Evolutionary conservation across 1,140 invertebrate genomes (phyloP).

Genomic region (Temnothorax curvispinosus): DNA sequence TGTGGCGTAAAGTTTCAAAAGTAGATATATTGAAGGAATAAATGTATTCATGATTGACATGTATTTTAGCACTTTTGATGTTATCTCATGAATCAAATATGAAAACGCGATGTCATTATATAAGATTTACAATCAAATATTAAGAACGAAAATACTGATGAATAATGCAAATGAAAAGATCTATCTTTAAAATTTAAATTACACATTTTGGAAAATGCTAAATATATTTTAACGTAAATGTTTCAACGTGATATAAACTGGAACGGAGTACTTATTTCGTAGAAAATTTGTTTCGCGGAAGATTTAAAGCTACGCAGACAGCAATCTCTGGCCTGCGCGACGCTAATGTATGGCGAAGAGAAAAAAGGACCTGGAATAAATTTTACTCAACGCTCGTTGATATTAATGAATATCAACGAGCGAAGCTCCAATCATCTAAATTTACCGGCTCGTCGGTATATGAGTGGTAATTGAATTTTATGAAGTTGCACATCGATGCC

Average conservation of each 20-base stretch:
- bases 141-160: background rate
- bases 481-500: background rate
- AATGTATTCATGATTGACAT: background rate
- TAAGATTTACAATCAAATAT: background rate
- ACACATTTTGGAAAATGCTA: background rate
- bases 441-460: conserved; percentile 45
- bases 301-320: background rate
- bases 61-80: background rate
- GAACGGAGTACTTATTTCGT: background rate
- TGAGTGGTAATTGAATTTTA: conserved; percentile 75
- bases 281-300: conserved; percentile 12
- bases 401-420: conserved; percentile 69
- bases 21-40: background rate
- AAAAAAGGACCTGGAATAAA: background rate
- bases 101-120: background rate
- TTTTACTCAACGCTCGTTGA: conserved; percentile 13
- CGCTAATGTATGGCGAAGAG: background rate
- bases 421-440: conserved; percentile 64
- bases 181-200: background rate
- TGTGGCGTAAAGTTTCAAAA: background rate
- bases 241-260: background rate
- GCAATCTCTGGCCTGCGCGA: background rate
- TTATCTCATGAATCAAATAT: background rate
- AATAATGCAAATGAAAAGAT: background rate
- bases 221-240: background rate